Percentiles rank a stretch among this genome's conserved stretches.
These are phyloP conservation scores for Volucella zonaria DNA, from an alignment of 2,888 invertebrate genomes.

Conservation along the genomic window DNA sequence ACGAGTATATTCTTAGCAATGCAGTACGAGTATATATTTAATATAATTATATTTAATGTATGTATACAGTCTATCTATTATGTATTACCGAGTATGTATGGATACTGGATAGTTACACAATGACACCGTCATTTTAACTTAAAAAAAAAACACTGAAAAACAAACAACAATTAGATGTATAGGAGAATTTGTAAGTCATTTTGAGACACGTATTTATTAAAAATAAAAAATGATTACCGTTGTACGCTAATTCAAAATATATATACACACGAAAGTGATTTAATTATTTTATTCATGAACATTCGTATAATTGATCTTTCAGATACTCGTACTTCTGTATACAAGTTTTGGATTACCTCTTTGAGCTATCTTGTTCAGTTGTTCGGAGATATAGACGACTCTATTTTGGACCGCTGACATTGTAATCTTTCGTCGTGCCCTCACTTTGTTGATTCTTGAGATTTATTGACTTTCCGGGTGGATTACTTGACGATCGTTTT, in stretches of 20 bases:
- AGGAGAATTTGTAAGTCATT: conserved; percentile 66
- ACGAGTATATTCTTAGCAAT: conserved; percentile 34
- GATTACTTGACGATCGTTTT: too few species aligned
- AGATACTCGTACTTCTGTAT: too few species aligned
- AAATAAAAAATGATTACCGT: conserved; percentile 61
- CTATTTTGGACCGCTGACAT: too few species aligned
- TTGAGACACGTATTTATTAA: conserved; percentile 62
- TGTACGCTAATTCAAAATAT: conserved; percentile 56
- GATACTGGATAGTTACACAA: conserved; percentile 42
- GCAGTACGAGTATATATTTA: conserved; percentile 44
- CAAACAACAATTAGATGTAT: conserved; percentile 45
- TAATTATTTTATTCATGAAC: not conserved
- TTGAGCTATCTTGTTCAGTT: too few species aligned
- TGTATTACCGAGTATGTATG: conserved; percentile 24
- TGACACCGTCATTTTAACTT: conserved; percentile 41
- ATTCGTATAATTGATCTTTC: not conserved
- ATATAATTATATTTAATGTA: conserved; percentile 46
- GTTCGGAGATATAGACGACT: too few species aligned
- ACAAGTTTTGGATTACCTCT: too few species aligned
- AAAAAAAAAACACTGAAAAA: conserved; percentile 4
- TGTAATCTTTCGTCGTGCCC: too few species aligned
- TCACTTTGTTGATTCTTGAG: too few species aligned
- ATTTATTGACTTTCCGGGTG: too few species aligned
- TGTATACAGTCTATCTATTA: conserved; percentile 39
- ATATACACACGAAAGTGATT: not conserved